Conservation (phyloP, 2,797 vertebrate species). For the Streptopelia turtur region DNA sequence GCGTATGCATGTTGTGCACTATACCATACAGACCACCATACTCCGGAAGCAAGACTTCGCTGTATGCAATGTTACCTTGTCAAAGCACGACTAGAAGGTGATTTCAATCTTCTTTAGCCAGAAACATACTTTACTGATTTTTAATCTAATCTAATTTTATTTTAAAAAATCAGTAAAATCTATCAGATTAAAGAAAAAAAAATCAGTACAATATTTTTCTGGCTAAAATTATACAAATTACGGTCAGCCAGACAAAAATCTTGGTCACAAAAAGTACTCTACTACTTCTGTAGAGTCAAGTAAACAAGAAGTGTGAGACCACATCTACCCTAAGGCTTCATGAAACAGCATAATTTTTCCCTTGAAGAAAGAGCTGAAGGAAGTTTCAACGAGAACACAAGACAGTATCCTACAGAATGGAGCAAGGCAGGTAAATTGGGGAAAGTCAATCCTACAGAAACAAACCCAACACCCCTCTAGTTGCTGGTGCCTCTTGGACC, state of each 20-base stretch:
- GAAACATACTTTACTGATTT: not conserved
- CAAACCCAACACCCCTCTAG: not conserved
- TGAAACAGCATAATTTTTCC: not conserved
- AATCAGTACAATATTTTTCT: no score
- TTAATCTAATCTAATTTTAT: not conserved
- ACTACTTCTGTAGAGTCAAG: not conserved
- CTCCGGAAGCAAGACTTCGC: not conserved
- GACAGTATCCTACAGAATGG: not conserved
- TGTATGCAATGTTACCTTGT: not conserved
- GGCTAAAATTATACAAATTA: not conserved
- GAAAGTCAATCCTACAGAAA: not conserved
- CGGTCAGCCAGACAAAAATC: not conserved
- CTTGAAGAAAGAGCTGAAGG: not conserved
- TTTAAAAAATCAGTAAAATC: no score
- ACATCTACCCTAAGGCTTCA: not conserved
- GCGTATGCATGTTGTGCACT: not conserved
- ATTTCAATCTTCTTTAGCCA: not conserved
- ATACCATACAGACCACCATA: not conserved
- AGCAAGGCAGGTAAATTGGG: not conserved
- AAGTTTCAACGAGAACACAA: not conserved
- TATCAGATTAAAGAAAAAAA: not conserved
- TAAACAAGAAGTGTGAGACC: not conserved
- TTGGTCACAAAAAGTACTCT: not conserved
- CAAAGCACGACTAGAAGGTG: not conserved
- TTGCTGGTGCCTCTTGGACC: not conserved